Evolutionary conservation across 1,140 invertebrate species (phyloP), one percentile per base, ranked within the genome.

Genomic region (Oncopodura yosiiana): DNA sequence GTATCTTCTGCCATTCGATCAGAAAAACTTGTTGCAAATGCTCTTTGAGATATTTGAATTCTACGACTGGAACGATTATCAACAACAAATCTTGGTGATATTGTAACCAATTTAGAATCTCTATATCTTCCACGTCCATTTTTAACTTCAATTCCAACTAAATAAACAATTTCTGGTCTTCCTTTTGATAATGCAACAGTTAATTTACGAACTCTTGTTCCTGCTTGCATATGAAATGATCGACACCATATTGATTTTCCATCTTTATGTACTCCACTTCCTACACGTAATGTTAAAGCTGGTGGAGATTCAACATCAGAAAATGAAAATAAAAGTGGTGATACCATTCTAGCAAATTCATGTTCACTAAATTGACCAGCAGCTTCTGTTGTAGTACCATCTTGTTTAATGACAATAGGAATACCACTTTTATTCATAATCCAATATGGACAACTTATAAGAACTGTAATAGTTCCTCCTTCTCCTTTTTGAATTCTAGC

Each of bases 321-420:
- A 69, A 94, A 94, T 46, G 87, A 90, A 71, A 97, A 98, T 42
- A 96, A 75, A 11, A 98, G 74, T n/a, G 94, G 94, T 32, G 84
- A 80, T 21, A 93, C 81, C 79, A 90, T 87, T 61, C 93, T 76
- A 0, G 92, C 94, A 43, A 84, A 19, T 74, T 98, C 94, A 67
- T 98, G 89, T 69, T 98, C 94, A 48, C 84, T 82, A 69, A 86
- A 90, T 73, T 99, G 94, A 9, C 94, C 94, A 3, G 93, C 87
- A 45, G 86, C 82, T 66, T 91, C 87, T 2, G 71, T 66, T 4
- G 74, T 75, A 11, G 79, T 79, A 8, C 87, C 88, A 69, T 94
- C 91, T 73, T 96, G 93, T 65, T 82, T 80, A 68, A 94, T 93
- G 19, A 97, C 82, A n/a, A 98, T 69, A 1, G 94, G 92, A 34